phyloP scores from a whole-genome alignment of 1,140 invertebrate genomes.

The Bombus waltoni region DNA sequence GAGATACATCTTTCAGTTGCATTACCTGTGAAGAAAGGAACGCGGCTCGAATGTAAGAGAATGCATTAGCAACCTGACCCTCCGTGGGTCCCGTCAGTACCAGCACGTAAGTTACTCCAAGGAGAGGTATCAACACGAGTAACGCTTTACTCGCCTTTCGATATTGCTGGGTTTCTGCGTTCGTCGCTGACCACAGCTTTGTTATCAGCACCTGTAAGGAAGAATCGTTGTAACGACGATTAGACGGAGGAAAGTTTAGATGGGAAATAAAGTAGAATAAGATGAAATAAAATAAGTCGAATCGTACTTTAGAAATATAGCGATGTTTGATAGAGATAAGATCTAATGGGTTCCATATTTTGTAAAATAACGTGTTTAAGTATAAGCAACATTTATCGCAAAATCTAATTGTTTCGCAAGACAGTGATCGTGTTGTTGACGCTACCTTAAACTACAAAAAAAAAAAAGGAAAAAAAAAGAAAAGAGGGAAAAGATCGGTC shows the following conservation, averaged over 20 bases:
- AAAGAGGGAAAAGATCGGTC: background rate
- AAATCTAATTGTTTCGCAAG: no score
- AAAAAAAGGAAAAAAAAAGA: no score
- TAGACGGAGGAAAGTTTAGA: background rate
- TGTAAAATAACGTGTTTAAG: no score
- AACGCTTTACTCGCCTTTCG: conserved; percentile 94
- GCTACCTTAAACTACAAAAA: background rate
- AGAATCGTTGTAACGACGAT: background rate
- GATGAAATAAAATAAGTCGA: no score
- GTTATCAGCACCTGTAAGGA: conserved; percentile 91
- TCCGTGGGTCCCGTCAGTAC: conserved; percentile 89
- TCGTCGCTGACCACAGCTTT: conserved; percentile 93
- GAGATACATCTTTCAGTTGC: background rate
- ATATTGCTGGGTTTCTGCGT: conserved; percentile 93
- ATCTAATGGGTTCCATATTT: no score
- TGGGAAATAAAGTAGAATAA: background rate
- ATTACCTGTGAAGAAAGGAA: conserved; percentile 92
- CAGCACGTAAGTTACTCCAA: conserved; percentile 94
- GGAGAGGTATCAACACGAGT: conserved; percentile 92
- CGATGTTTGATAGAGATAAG: no score
- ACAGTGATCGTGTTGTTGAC: background rate
- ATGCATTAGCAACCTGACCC: conserved; percentile 86
- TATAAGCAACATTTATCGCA: no score
- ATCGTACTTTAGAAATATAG: no score
- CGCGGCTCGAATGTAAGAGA: conserved; percentile 87